Percentiles rank a stretch among this genome's conserved stretches.
Conservation (phyloP, 1,140 invertebrate species). For the Temnothorax curvispinosus region DNA sequence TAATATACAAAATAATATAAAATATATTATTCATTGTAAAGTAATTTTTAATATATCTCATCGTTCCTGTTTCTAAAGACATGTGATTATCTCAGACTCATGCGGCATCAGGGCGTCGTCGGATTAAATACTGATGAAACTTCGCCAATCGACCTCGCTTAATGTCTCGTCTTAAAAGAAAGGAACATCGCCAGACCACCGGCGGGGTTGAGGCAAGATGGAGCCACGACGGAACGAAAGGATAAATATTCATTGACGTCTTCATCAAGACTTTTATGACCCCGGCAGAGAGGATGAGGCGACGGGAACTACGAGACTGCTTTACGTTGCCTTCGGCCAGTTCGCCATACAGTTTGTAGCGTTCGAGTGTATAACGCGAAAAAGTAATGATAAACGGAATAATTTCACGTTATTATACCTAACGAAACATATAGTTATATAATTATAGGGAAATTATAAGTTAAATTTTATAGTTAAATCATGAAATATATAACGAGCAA, state of each 20-base stretch:
- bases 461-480: neutral
- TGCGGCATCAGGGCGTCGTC: conserved; percentile 38
- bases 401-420: neutral
- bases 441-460: neutral
- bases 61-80: neutral
- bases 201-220: conserved; percentile 67
- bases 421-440: neutral
- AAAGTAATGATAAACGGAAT: conserved; percentile 9
- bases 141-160: conserved; percentile 66
- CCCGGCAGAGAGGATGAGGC: conserved; percentile 62
- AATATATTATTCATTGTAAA: neutral
- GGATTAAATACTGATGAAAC: conserved; percentile 69
- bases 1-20: neutral
- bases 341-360: neutral
- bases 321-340: conserved; percentile 17
- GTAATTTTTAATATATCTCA: neutral
- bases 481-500: neutral
- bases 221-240: conserved; percentile 70
- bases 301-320: conserved; percentile 14
- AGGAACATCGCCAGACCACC: conserved; percentile 66
- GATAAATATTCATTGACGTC: conserved; percentile 85
- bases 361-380: neutral
- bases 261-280: conserved; percentile 84
- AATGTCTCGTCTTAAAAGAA: conserved; percentile 76
- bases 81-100: conserved; percentile 26